These are phyloP conservation scores for Mustela nigripes DNA, from an alignment of 2,113 vertebrate genomes.

Conservation along the genomic window DNA sequence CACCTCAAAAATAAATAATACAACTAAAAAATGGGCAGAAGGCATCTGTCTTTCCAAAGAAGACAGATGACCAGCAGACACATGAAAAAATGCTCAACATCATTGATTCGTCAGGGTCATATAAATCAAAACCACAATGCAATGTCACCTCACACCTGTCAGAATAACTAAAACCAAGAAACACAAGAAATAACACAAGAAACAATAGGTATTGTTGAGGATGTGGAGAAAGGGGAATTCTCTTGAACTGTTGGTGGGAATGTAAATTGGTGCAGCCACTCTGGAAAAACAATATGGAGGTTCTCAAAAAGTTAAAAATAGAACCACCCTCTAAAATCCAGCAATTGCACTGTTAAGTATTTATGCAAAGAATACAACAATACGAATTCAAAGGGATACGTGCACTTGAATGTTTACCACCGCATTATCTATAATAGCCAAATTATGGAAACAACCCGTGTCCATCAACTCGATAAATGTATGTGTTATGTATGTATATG, in stretches of 20 bases:
- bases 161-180: background rate
- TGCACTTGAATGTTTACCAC: background rate
- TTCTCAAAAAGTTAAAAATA: background rate
- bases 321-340: background rate
- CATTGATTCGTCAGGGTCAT: background rate
- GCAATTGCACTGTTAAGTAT: background rate
- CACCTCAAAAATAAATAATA: background rate
- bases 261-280: background rate
- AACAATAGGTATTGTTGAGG: background rate
- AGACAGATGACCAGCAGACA: background rate
- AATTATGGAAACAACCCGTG: background rate
- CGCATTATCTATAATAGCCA: background rate
- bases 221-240: background rate
- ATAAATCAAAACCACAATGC: background rate
- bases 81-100: background rate
- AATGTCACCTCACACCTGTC: background rate
- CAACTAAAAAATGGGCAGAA: background rate
- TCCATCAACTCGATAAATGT: background rate
- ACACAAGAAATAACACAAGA: background rate
- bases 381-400: background rate
- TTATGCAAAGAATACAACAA: background rate
- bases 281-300: background rate
- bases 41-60: background rate
- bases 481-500: background rate
- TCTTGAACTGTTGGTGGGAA: background rate